phyloP scores from a whole-genome alignment of 2,888 invertebrate genomes.

The Drosophila robusta region DNA sequence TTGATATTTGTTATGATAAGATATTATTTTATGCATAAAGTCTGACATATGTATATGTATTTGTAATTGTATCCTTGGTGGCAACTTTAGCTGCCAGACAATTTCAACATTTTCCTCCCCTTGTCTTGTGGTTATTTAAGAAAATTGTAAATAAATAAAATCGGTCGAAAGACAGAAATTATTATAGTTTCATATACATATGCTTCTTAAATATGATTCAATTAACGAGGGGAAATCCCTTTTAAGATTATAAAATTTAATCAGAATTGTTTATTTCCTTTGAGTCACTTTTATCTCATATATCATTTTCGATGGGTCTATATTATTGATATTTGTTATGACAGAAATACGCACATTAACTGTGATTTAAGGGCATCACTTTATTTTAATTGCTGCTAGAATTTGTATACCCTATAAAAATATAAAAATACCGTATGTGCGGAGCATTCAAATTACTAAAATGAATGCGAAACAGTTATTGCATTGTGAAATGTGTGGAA shows the following conservation, averaged over 20 bases:
- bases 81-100: background rate
- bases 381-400: too few relatives aligned
- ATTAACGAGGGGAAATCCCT: background rate
- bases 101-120: background rate
- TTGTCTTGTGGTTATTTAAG: background rate
- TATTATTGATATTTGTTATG: background rate
- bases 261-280: too few relatives aligned
- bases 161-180: background rate
- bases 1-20: slow-evolving; percentile 17
- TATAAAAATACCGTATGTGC: background rate
- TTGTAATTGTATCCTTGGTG: too few relatives aligned
- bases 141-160: background rate
- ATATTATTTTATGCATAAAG: slow-evolving; percentile 3
- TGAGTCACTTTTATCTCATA: too few relatives aligned
- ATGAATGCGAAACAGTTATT: slow-evolving; percentile 55
- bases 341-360: background rate
- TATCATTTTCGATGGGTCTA: too few relatives aligned
- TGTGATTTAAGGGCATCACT: background rate
- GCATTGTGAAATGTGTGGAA: slow-evolving; percentile 45
- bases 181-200: too few relatives aligned
- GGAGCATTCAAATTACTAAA: slow-evolving; percentile 10
- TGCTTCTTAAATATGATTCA: background rate
- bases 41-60: background rate
- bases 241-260: too few relatives aligned
- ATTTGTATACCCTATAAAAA: background rate